Conservation (phyloP, 2,888 invertebrate genomes). For the Rhynchonema sp. region DNA sequence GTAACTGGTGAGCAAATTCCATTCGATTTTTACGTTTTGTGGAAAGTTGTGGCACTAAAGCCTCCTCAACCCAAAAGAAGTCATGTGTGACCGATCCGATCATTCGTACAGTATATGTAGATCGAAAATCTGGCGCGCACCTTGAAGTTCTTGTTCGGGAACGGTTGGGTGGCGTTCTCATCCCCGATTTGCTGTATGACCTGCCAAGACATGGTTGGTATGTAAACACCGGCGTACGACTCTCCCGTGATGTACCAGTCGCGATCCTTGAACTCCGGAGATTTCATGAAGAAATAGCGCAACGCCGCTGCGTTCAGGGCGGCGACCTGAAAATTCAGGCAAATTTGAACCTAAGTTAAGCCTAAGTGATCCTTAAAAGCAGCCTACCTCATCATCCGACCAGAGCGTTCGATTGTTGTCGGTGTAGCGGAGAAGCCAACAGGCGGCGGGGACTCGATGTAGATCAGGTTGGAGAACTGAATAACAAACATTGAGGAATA, state of each 20-base stretch:
- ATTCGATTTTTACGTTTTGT: no score
- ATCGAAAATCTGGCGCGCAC: no score
- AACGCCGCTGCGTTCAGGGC: neutral
- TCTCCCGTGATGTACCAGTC: neutral
- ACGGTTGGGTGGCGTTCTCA: no score
- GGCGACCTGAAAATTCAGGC: neutral
- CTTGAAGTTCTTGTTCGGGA: neutral
- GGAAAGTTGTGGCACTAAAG: no score
- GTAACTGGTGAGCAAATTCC: no score
- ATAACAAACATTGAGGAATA: no score
- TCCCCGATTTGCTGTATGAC: neutral
- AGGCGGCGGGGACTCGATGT: constrained; percentile 36
- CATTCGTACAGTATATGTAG: no score
- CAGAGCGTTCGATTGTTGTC: constrained; percentile 9
- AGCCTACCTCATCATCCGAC: neutral
- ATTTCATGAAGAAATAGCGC: neutral
- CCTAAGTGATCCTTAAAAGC: neutral
- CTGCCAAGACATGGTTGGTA: neutral
- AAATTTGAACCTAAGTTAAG: neutral
- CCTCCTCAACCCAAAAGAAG: no score
- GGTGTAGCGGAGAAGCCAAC: constrained; percentile 36
- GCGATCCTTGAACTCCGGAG: neutral
- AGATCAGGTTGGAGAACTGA: constrained; percentile 35
- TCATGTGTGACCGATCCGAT: no score
- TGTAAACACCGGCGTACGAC: neutral